Conservation (phyloP, 2,888 invertebrate genomes). For the Ryuthela nishihirai region DNA sequence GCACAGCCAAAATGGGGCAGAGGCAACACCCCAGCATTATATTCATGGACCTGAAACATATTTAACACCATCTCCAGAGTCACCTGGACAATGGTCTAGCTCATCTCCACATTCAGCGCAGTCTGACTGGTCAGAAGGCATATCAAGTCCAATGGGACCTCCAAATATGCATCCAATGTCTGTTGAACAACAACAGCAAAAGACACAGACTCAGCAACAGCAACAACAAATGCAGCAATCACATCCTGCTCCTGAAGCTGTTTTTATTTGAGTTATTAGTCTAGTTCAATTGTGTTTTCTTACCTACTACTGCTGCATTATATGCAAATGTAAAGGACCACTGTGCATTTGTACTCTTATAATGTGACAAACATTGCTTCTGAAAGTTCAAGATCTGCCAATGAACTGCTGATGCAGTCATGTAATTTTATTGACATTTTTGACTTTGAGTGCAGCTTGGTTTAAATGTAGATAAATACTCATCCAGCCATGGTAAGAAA, state of each 20-base stretch:
- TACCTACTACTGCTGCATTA: too few relatives aligned
- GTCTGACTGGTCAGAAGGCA: constrained; percentile 93
- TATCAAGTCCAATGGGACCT: constrained; percentile 63
- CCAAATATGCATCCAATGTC: constrained; percentile 24
- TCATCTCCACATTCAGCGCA: constrained; percentile 86
- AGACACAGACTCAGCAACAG: constrained; percentile 3
- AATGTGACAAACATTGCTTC: too few relatives aligned
- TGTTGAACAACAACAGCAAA: constrained; percentile 27
- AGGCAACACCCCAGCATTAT: constrained; percentile 65
- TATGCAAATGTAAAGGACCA: too few relatives aligned
- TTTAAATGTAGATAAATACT: too few relatives aligned
- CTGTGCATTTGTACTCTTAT: too few relatives aligned
- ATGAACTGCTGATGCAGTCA: too few relatives aligned
- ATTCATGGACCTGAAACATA: constrained; percentile 74
- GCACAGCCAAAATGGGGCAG: constrained; percentile 62
- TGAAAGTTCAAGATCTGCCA: too few relatives aligned
- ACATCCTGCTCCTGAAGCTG: constrained; percentile 33
- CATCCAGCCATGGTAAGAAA: too few relatives aligned
- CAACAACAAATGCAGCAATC: constrained; percentile 29
- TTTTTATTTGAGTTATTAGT: constrained; percentile 25
- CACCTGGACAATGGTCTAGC: constrained; percentile 93
- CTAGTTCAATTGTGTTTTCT: too few relatives aligned
- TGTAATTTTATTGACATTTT: too few relatives aligned
- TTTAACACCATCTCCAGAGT: constrained; percentile 93
- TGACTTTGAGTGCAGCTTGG: too few relatives aligned